Percentiles rank a stretch among this genome's conserved stretches.
phyloP scores from a whole-genome alignment of 2,888 invertebrate species.

The Carcina quercana region DNA sequence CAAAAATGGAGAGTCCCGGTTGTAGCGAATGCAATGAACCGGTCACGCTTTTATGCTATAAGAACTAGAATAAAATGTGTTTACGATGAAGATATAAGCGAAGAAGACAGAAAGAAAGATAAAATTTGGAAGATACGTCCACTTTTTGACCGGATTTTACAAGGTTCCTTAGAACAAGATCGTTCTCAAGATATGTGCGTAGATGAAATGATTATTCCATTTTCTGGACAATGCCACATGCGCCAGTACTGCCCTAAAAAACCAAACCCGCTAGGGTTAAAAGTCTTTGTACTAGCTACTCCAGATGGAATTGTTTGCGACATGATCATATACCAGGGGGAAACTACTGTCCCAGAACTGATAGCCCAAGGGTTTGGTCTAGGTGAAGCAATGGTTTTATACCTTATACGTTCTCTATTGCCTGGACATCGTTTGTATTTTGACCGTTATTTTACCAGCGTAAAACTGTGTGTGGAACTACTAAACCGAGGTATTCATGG shows the following conservation, averaged over 20 bases:
- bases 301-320: slow-evolving; percentile 15
- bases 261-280: slow-evolving; percentile 16
- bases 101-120: not conserved
- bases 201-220: slow-evolving; percentile 18
- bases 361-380: slow-evolving; percentile 7
- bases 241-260: slow-evolving; percentile 15
- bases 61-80: slow-evolving; percentile 7
- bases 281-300: slow-evolving; percentile 17
- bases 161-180: slow-evolving; percentile 4
- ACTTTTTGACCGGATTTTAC: slow-evolving; percentile 5
- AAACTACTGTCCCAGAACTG: slow-evolving; percentile 9
- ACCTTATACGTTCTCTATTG: slow-evolving; percentile 10
- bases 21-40: slow-evolving; percentile 6
- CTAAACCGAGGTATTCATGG: slow-evolving; percentile 4
- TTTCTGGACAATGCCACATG: slow-evolving; percentile 10
- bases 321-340: slow-evolving; percentile 15
- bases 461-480: slow-evolving; percentile 7
- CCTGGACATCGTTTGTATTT: slow-evolving; percentile 17
- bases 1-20: slow-evolving; percentile 5
- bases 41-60: slow-evolving; percentile 6
- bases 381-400: slow-evolving; percentile 13
- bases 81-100: slow-evolving; percentile 5
- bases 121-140: slow-evolving; percentile 10
- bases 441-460: slow-evolving; percentile 16
- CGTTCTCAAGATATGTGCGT: slow-evolving; percentile 6